These are phyloP conservation scores for Cecidostiba fungosa DNA, from an alignment of 2,888 invertebrate species.

Conservation along the genomic window DNA sequence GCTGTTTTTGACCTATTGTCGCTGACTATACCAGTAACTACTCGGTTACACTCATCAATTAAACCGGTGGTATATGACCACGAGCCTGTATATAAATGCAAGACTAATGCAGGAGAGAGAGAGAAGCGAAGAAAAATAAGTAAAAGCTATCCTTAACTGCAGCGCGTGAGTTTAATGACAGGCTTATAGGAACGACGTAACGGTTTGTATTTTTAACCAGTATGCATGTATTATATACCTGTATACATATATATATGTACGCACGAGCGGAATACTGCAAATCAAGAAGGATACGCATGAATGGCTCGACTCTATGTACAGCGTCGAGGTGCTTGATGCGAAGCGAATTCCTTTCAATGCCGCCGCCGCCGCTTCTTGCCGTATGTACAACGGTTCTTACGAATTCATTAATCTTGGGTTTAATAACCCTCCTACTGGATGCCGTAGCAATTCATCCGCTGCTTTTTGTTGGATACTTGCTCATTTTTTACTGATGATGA, in stretches of 20 bases:
- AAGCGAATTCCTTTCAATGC: constrained; percentile 39
- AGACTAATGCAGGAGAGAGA: not conserved
- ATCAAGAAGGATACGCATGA: constrained; percentile 21
- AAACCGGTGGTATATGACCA: no score
- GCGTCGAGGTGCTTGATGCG: not conserved
- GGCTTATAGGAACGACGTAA: not conserved
- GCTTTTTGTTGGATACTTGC: not conserved
- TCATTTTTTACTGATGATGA: not conserved
- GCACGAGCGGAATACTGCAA: not conserved
- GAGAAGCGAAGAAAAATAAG: not conserved
- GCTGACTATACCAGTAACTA: not conserved
- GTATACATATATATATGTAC: not conserved
- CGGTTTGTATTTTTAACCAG: constrained; percentile 14
- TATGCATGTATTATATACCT: not conserved
- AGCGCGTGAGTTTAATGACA: not conserved
- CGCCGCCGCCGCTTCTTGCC: not conserved
- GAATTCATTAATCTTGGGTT: constrained; percentile 24
- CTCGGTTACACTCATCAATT: not conserved
- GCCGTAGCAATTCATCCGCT: not conserved
- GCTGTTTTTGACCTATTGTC: not conserved
- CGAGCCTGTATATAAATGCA: not conserved
- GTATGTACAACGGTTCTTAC: constrained; percentile 12
- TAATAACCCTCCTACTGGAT: constrained; percentile 8
- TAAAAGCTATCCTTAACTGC: not conserved
- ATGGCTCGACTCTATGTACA: not conserved